Evolutionary conservation across 2,797 vertebrate species (phyloP).

Genomic region (Myotis daubentonii): DNA sequence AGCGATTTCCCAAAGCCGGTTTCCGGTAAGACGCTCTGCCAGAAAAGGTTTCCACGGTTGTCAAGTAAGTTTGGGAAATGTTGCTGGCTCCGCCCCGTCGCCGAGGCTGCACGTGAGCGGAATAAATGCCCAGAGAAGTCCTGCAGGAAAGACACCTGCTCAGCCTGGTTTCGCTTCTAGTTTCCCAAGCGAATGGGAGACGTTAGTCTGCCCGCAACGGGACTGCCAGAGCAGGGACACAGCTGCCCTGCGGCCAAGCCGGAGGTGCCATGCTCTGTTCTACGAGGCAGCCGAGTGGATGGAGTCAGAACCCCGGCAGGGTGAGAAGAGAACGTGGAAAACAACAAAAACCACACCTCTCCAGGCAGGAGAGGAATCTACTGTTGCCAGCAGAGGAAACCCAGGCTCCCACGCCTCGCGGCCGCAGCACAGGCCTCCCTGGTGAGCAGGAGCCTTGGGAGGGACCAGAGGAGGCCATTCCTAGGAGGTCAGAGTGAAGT

Average conservation of each 20-base stretch:
- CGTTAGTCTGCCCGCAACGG: rapidly evolving
- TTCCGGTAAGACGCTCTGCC: constrained; percentile 23
- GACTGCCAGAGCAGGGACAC: background rate
- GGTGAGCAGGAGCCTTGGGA: background rate
- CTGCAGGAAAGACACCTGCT: background rate
- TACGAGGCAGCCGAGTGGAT: background rate
- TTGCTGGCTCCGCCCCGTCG: background rate
- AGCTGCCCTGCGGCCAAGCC: background rate
- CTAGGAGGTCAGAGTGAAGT: background rate
- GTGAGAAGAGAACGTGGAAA: background rate
- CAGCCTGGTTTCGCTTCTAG: background rate
- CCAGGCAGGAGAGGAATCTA: background rate
- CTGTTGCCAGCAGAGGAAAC: background rate
- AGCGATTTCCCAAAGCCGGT: constrained; percentile 24
- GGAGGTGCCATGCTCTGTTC: background rate
- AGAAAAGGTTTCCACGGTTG: constrained; percentile 41
- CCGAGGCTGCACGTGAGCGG: background rate
- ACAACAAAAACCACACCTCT: background rate
- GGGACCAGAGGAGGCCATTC: background rate
- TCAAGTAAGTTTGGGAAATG: constrained; percentile 27
- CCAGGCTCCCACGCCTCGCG: rapidly evolving
- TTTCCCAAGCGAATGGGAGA: background rate
- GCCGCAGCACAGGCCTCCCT: rapidly evolving
- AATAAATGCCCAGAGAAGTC: background rate
- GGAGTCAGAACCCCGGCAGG: background rate